Evolutionary conservation across 30 jellyfish, hydroid and myxozoan species (phyloP), one percentile per base, ranked within the genome.

Genomic region (Aurelia sp.): DNA sequence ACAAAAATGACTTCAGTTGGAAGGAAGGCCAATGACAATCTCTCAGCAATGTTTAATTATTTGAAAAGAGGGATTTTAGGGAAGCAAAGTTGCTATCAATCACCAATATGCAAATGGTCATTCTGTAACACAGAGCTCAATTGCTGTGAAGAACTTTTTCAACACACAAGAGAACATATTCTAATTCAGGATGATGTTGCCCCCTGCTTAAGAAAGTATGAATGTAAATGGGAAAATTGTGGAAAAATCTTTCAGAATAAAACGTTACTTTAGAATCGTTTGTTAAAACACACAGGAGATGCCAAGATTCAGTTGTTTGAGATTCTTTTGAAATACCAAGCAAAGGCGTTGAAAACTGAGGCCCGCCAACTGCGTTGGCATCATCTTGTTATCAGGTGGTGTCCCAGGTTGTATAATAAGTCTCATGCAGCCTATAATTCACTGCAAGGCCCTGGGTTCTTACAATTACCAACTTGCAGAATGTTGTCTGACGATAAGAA

Each of bases 351-450:
- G 60, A 22, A 41, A 0, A 37, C 23, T 3, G 62, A 30, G 30
- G 50, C 80, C 35, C 50, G 62, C 33, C 80, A 69, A 69, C 37
- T 69, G 80, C 20, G 80, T 13, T 69, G 80, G 80, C 80, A 69
- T 37, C 80, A 66, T 23, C 31, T 33, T 11, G 21, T 69, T 11
- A 69, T 69, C 30, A 69, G 55, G 16, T 69, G 80, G 62, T 69
- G 80, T 37, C 62, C 37, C 1, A 18, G 62, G 12, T 21, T 69
- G 27, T 69, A 69, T 15, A 40, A 69, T 37, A 69, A 69, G 62
- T 69, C 80, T 13, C 80, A 69, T 37, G 11, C 80, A 6, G 20
- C 80, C 0, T 69, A 69, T 40, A 37, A 69, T 23, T 53, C 13
- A 1, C 37, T 33, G 62, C 50, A 27, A 27, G 33, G 33, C 1